Evolutionary conservation across 2,888 invertebrate genomes (phyloP), one percentile per base, ranked within the genome.

Genomic region (Melanophora roralis): DNA sequence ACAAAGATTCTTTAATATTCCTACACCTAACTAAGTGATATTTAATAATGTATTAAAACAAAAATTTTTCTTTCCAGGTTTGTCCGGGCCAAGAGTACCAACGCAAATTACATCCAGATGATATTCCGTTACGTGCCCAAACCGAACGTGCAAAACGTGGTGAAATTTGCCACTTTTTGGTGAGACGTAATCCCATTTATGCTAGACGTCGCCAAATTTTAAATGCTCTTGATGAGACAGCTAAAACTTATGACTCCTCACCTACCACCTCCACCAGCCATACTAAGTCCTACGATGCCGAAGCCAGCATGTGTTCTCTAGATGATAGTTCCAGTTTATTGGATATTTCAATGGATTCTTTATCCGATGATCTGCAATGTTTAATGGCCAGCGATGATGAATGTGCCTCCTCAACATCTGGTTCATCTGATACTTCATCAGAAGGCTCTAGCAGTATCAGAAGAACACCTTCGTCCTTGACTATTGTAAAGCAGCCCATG

Each of bases 61-160:
- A 27, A 11, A 34, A 59, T 47, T 53, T 16, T 32, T 12, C 43
- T 40, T 65, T 83, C 88, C 90, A 93, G 93, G 93, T 93, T 27
- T 93, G 93, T 85, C 93, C 94, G 81, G 94, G 94, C 7, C 95
- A 95, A 89, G 96, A 96, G 89, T 96, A 96, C 90, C 96, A 97
- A 89, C 92, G 97, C 74, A 96, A 96, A 90, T 90, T 97, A 40
- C 96, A 97, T 89, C 95, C 95, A 0, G 96, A 96, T 84, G 97
- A 97, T 89, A 92, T 95, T 80, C 96, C 97, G 0, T 91, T 97
- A 23, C 92, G 94, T 84, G 95, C 96, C 36, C 96, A 96, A 88
- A 83, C 87, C 6, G 93, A 94, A 83, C 92, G 93, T 9, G 94
- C 95, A 93, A 92, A 93, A 74, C 90, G 93, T 7, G 93, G 92